Evolutionary conservation across 2,797 vertebrate genomes (phyloP), one percentile per base, ranked within the genome.

Genomic region (Cryptoprocta ferox): DNA sequence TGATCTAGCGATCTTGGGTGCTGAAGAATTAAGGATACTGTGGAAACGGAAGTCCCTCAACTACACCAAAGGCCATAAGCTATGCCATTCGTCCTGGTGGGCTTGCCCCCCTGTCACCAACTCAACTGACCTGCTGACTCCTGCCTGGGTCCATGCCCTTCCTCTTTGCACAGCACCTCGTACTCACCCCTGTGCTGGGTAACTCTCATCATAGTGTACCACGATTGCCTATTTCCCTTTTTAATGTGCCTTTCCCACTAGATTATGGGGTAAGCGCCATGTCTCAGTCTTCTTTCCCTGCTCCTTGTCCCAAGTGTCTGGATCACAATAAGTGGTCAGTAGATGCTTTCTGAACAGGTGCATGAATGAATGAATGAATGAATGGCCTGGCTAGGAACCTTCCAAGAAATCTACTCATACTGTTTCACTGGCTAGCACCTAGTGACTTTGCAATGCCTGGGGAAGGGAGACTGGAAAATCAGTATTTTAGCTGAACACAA

Each of bases 331-430:
- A 56, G 37, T 37, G 81, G 39, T 84, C 80, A 85, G 16, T 5
- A 95, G 82, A 42, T 86, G 13, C 68, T 92, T 92, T 94, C 75
- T 95, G 88, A 94, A 86, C 81, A 37, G 89, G n/a, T 13, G 30
- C 13, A 61, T 37, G 56, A 9, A 59, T 59, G 35, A n/a, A 92
- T 66, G n/a, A 91, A 91, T 75, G 30, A 79, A 95, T 48, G 18
- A 39, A 53, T 12, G 37, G 70, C 28, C 70, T 68, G 59, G 13
- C 3, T 39, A 91, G 86, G 16, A 61, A 28, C 35, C 83, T 93
- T 95, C 79, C 84, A 42, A 92, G 71, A 93, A 91, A 82, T 94
- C 13, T 7, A 68, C 30, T 88, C 35, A 91, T n/a, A 59, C 30
- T 90, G 13, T n/a, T 89, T 94, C 79, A 71, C n/a, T 96, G 79